Base-by-base conservation (phyloP, 2,113 vertebrate genomes). In the Bambusicola thoracicus region DNA sequence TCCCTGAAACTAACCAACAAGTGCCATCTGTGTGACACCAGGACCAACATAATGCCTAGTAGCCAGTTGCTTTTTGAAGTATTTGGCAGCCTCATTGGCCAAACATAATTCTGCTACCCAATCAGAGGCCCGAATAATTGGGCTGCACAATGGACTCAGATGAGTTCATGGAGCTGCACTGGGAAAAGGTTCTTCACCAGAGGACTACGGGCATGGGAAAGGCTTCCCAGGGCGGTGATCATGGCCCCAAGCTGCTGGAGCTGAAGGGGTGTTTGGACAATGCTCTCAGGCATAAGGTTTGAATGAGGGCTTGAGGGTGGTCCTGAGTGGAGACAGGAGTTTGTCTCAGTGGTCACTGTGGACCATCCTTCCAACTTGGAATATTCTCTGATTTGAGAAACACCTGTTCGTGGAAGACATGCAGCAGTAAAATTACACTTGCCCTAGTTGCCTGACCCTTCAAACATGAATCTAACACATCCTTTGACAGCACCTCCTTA, bases 21-120 rank as follows among this genome's bases (percentile, higher is more conserved):
- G 3, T 69, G 48, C 40, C 40, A 89, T 36, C 10, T 11, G 20
- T 1, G 0, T 0, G 0, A 29, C 27, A n/a, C 13, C 18, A 48
- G n/a, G 8, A 34, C 48, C 48, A 44, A 86, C 78, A 19, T 46
- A 83, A 55, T 32, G 41, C 13, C 20, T 72, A 82, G 56, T 53
- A 84, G 18, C 34, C 2, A 2, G 29, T 32, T 27, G 16, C 11
- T 55, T 81, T 86, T 79, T 69, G 8, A 84, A 78, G 56, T 32
- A 25, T 66, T 81, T 69, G 30, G 3, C 74, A 76, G 22, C 29
- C 86, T 68, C 36, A 17, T 55, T 89, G 30, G n/a, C 51, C 40
- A 92, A 81, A 75, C 19, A 10, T 65, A 78, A 61, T 14, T 43
- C 18, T 24, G 21, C 20, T 72, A 17, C 61, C 43, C 48, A 65